Percentiles rank a stretch among this genome's conserved stretches.
Evolutionary conservation across 1,140 invertebrate species (phyloP).

Genomic region (Chrysomallon squamiferum): DNA sequence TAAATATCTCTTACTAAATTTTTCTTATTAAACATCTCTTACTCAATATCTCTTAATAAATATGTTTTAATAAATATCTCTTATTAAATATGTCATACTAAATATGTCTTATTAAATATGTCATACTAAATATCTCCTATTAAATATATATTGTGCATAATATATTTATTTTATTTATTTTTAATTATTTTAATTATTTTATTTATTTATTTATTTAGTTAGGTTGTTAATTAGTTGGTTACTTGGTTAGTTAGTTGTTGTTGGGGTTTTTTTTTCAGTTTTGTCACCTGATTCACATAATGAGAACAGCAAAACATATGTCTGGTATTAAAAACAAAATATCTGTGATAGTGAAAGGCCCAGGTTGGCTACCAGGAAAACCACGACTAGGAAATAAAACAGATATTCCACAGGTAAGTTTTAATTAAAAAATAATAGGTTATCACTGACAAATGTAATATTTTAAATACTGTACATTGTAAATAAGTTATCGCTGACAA

Average conservation of each 20-base stretch:
- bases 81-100: too few species aligned
- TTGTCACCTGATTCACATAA: conserved; percentile 76
- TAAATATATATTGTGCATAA: not conserved
- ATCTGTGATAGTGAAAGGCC: conserved; percentile 79
- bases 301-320: conserved; percentile 66
- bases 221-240: conserved; percentile 50
- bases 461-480: too few species aligned
- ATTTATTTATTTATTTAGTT: conserved; percentile 11
- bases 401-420: conserved; percentile 77
- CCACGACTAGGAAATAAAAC: conserved; percentile 79
- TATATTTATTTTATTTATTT: conserved; percentile 22
- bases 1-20: too few species aligned
- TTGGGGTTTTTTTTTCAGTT: conserved; percentile 71
- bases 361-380: conserved; percentile 85
- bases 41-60: too few species aligned
- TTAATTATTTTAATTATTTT: not conserved
- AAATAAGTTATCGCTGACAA: too few species aligned
- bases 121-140: not conserved
- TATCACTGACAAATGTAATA: too few species aligned
- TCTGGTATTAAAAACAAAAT: conserved; percentile 70
- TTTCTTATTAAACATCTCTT: too few species aligned
- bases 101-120: too few species aligned
- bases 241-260: too few species aligned
- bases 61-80: too few species aligned
- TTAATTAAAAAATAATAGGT: too few species aligned